Conservation (phyloP, 2,888 invertebrate genomes). For the Heliconius aoede region DNA sequence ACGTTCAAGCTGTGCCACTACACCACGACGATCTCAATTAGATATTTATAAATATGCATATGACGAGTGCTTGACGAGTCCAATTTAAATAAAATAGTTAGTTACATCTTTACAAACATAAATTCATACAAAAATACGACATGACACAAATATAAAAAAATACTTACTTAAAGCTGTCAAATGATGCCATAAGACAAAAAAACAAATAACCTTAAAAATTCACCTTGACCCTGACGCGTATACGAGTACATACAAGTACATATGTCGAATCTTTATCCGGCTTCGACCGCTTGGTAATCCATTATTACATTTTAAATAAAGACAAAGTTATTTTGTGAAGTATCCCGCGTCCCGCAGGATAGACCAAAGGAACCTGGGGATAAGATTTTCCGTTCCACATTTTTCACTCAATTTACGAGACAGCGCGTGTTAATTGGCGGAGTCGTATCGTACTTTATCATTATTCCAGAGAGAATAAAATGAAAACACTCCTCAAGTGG, state of each 20-base stretch:
- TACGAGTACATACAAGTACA: too few relatives aligned
- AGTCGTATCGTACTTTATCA: too few relatives aligned
- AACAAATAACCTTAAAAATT: background rate
- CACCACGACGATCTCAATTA: too few relatives aligned
- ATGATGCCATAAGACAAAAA: background rate
- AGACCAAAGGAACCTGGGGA: background rate
- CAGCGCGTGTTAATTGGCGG: background rate
- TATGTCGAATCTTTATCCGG: slow-evolving; percentile 23
- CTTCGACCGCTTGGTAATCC: slow-evolving; percentile 1
- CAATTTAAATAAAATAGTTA: too few relatives aligned
- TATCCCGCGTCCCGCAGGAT: too few relatives aligned
- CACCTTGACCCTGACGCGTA: slow-evolving; percentile 31
- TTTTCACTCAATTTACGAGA: too few relatives aligned
- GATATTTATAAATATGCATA: too few relatives aligned
- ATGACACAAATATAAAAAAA: background rate
- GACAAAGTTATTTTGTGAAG: background rate
- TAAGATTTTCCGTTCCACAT: background rate
- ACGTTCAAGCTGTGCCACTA: too few relatives aligned
- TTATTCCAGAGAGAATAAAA: too few relatives aligned
- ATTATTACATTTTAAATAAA: slow-evolving; percentile 13
- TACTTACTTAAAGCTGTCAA: background rate
- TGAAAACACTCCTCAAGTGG: background rate
- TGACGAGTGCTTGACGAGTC: too few relatives aligned
- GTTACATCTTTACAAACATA: background rate
- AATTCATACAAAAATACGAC: background rate